Evolutionary conservation across 2,888 invertebrate genomes (phyloP).

Genomic region (Helicoverpa assulta): DNA sequence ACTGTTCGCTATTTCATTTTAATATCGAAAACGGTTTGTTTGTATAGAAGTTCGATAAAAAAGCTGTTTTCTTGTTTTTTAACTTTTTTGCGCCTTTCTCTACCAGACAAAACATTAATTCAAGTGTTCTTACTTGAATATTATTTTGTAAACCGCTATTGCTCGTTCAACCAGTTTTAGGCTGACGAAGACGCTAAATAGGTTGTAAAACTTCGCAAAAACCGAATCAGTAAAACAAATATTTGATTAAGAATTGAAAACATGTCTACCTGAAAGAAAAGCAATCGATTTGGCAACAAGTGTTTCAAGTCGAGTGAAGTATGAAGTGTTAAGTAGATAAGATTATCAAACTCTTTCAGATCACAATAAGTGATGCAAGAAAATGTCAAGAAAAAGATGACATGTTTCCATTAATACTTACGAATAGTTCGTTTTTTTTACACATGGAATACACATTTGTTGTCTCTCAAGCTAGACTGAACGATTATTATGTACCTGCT

Average conservation of each 20-base stretch:
- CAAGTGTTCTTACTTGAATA: no score
- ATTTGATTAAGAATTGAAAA: background rate
- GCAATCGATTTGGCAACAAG: slow-evolving; percentile 41
- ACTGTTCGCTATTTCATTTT: slow-evolving; percentile 28
- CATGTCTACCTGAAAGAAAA: background rate
- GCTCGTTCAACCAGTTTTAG: no score
- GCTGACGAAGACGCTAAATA: no score
- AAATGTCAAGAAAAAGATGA: slow-evolving; percentile 20
- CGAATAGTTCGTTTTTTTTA: no score
- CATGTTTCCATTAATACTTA: background rate
- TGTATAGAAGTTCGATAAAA: slow-evolving; percentile 32
- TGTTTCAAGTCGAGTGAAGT: slow-evolving; percentile 24
- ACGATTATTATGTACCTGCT: no score
- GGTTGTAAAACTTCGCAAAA: no score
- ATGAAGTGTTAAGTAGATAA: slow-evolving; percentile 35
- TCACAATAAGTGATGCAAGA: slow-evolving; percentile 31
- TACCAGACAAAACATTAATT: no score
- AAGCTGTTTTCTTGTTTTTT: slow-evolving; percentile 44
- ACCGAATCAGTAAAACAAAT: background rate
- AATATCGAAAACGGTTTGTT: slow-evolving; percentile 46
- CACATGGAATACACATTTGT: no score
- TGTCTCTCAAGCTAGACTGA: no score
- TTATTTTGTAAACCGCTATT: no score
- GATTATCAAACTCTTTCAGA: slow-evolving; percentile 29
- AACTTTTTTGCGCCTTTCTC: no score